Conservation (phyloP, 2,888 invertebrate species). For the Phoenoteleia sp. region DNA sequence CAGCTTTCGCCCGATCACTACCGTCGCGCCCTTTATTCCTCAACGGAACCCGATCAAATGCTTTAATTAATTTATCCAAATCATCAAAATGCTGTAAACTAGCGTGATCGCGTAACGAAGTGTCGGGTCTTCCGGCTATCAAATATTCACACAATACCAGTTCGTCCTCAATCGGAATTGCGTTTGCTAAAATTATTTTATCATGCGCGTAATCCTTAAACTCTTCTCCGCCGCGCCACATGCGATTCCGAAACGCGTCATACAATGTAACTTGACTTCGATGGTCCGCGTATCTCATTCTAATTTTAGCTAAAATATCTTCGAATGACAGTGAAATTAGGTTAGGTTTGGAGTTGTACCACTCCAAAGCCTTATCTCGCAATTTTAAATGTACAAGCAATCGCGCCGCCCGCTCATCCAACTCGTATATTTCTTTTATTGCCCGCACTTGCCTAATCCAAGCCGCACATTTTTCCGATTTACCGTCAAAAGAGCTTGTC, state of each 20-base stretch:
- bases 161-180: neutral
- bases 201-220: constrained; percentile 23
- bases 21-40: neutral
- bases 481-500: neutral
- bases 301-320: neutral
- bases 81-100: neutral
- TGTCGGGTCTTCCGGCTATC: constrained; percentile 9
- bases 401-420: neutral
- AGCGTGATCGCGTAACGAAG: neutral
- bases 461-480: constrained; percentile 2
- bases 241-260: constrained; percentile 1
- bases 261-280: neutral
- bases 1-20: neutral
- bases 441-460: constrained; percentile 11
- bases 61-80: neutral
- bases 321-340: neutral
- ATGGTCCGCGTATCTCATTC: neutral
- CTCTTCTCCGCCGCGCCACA: neutral
- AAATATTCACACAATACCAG: constrained; percentile 2
- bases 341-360: neutral
- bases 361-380: neutral
- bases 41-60: neutral
- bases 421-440: neutral
- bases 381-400: neutral
- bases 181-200: constrained; percentile 13